A percentile compares a stretch with the other conserved stretches of the same genome.
Conservation (phyloP, 1,140 invertebrate species). For the Temnothorax longispinosus region DNA sequence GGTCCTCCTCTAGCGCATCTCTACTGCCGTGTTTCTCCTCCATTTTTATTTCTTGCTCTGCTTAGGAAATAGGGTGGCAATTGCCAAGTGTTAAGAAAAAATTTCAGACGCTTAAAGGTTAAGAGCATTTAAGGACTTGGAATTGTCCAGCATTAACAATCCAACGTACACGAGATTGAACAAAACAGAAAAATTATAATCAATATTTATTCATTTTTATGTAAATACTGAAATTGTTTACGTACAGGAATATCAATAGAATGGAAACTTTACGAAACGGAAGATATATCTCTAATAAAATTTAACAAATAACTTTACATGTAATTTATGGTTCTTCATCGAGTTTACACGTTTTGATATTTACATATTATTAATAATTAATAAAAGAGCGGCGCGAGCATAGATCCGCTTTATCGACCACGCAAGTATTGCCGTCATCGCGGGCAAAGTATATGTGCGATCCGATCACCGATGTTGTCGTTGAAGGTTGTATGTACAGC, state of each 20-base stretch:
- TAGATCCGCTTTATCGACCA: constrained; percentile 8
- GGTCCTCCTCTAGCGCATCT: constrained; percentile 80
- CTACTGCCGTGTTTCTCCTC: constrained; percentile 77
- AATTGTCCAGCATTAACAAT: background rate
- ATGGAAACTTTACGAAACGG: background rate
- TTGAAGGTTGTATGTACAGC: background rate
- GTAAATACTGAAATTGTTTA: background rate
- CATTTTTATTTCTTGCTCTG: constrained; percentile 75
- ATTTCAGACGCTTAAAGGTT: background rate
- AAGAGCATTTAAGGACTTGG: background rate
- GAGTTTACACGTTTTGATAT: background rate
- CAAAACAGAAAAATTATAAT: background rate
- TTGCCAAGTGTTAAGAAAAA: background rate
- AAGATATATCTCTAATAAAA: background rate
- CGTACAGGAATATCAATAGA: background rate
- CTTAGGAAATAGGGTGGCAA: background rate
- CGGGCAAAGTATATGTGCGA: background rate
- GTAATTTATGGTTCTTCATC: background rate
- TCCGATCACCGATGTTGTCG: background rate
- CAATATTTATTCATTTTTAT: background rate
- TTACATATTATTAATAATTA: background rate
- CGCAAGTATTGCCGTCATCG: background rate
- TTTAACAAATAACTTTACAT: background rate
- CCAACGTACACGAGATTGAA: background rate
- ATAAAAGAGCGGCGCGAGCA: background rate